These are phyloP conservation scores for Escarpia spicata DNA, from an alignment of 2,888 invertebrate species.

Conservation along the genomic window DNA sequence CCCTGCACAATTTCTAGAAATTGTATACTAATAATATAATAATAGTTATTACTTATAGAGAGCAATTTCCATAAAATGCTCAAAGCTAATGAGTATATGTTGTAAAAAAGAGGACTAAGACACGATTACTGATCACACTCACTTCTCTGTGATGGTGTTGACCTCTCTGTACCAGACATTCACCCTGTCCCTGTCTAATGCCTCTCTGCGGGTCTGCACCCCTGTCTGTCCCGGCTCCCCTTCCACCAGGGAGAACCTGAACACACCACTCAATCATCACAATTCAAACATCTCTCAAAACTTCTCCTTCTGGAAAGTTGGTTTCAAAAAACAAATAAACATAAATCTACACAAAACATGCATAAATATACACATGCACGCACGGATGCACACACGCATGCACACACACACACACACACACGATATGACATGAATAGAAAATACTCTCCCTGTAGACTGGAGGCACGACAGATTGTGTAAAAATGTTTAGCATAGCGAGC, in stretches of 20 bases:
- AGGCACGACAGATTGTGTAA: neutral
- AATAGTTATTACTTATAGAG: too few species aligned
- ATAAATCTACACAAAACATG: neutral
- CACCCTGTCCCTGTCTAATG: constrained; percentile 43
- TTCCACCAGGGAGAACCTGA: neutral
- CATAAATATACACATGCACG: neutral
- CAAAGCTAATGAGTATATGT: neutral
- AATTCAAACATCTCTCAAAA: neutral
- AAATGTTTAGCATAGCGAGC: neutral
- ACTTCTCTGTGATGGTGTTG: constrained; percentile 51
- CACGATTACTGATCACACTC: constrained; percentile 22
- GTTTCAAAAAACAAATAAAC: neutral
- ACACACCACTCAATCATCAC: neutral
- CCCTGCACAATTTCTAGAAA: too few species aligned
- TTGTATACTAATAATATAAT: too few species aligned
- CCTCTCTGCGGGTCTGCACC: constrained; percentile 39
- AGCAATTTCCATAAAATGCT: too few species aligned
- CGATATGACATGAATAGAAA: too few species aligned
- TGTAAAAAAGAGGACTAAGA: too few species aligned
- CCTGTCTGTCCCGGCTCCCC: neutral
- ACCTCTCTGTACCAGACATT: constrained; percentile 50
- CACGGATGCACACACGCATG: neutral
- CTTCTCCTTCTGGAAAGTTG: neutral
- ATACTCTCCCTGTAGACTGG: too few species aligned
- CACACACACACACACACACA: neutral